phyloP scores from a whole-genome alignment of 2,888 invertebrate species.

The Agriopis leucophaearia region DNA sequence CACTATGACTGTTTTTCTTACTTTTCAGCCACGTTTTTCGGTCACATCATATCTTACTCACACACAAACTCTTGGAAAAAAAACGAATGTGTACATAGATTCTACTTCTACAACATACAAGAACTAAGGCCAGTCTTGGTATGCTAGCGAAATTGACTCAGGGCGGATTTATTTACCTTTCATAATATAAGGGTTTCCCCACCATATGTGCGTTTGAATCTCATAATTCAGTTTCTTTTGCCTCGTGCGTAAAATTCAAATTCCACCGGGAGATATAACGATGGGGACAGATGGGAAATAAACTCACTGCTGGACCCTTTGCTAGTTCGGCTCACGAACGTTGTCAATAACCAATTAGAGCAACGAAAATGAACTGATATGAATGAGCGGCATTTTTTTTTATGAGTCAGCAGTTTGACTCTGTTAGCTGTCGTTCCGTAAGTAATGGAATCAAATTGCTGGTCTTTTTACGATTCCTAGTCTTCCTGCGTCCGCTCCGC shows the following conservation, averaged over 20 bases:
- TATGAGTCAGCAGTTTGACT: neutral
- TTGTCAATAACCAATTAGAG: neutral
- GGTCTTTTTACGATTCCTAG: neutral
- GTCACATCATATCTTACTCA: conserved; percentile 7
- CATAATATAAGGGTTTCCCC: no score
- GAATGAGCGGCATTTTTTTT: no score
- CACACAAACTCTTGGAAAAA: neutral
- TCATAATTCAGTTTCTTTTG: no score
- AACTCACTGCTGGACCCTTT: no score
- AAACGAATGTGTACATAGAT: neutral
- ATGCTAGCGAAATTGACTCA: neutral
- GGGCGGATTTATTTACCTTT: neutral
- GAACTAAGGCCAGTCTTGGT: neutral
- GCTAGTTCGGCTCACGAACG: no score
- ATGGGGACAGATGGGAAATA: no score
- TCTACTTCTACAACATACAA: conserved; percentile 1
- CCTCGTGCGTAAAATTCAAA: no score
- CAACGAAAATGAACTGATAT: no score
- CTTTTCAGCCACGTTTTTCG: conserved; percentile 4
- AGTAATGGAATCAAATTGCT: neutral
- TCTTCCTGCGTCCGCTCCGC: neutral
- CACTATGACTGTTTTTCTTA: conserved; percentile 8
- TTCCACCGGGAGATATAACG: neutral
- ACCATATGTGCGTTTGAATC: no score
- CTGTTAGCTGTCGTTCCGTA: no score